Evolutionary conservation across 1,140 invertebrate genomes (phyloP).

Genomic region (Leptestheria dahalacensis): DNA sequence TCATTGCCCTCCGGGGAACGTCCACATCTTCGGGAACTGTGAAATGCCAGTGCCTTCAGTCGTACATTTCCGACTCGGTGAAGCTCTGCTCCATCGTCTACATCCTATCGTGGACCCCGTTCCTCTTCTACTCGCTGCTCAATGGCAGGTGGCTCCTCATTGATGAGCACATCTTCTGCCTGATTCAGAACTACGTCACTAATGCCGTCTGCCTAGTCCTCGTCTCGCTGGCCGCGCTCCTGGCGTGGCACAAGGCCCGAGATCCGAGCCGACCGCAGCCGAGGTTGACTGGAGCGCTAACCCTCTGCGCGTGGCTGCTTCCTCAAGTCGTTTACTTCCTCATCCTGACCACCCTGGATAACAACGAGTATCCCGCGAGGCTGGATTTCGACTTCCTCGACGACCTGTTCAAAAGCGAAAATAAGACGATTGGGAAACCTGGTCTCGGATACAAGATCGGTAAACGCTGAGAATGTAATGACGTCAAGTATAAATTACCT

Average conservation of each 20-base stretch:
- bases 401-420: slow-evolving; percentile 5
- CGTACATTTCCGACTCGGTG: slow-evolving; percentile 13
- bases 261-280: background rate
- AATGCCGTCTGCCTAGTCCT: slow-evolving; percentile 17
- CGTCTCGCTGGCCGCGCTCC: slow-evolving; percentile 9
- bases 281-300: slow-evolving; percentile 1
- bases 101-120: slow-evolving; percentile 15
- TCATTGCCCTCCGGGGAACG: slow-evolving; percentile 1
- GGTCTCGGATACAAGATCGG: slow-evolving; percentile 10
- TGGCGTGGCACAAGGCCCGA: background rate
- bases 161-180: slow-evolving; percentile 14
- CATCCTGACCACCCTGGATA: slow-evolving; percentile 6
- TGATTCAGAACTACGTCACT: slow-evolving; percentile 16
- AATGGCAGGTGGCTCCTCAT: slow-evolving; percentile 17
- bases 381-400: slow-evolving; percentile 15
- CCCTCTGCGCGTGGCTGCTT: slow-evolving; percentile 12
- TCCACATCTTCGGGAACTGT: background rate
- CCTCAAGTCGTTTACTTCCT: slow-evolving; percentile 14
- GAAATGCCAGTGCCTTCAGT: slow-evolving; percentile 11
- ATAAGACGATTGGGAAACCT: background rate
- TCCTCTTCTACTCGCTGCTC: slow-evolving; percentile 15
- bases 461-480: slow-evolving; percentile 1
- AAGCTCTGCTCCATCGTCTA: slow-evolving; percentile 16
- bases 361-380: background rate
- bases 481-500: background rate